A percentile compares a stretch with the other conserved stretches of the same genome.
These are phyloP conservation scores for Zelostemma sp. DNA, from an alignment of 1,140 invertebrate genomes.

Conservation along the genomic window DNA sequence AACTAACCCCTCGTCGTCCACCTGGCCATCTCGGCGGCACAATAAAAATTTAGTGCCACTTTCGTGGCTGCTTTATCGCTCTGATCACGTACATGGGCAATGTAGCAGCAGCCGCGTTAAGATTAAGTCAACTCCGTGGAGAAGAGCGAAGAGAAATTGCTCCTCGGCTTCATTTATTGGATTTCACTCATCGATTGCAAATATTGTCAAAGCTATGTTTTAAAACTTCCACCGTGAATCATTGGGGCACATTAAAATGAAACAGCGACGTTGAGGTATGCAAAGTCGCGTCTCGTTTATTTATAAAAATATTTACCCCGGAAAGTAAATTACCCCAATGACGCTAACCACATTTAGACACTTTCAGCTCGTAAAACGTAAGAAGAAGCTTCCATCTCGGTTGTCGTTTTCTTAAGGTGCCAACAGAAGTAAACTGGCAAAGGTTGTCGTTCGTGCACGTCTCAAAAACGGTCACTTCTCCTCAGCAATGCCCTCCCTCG, in stretches of 20 bases:
- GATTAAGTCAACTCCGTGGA: constrained; percentile 44
- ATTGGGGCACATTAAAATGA: too few species aligned
- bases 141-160: constrained; percentile 35
- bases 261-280: not conserved
- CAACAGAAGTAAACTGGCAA: constrained; percentile 10
- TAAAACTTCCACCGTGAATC: not conserved
- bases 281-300: not conserved
- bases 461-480: constrained; percentile 22
- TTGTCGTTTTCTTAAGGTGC: constrained; percentile 17
- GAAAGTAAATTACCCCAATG: not conserved
- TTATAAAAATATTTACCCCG: not conserved
- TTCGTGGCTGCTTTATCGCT: constrained; percentile 44
- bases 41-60: constrained; percentile 51
- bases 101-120: constrained; percentile 34
- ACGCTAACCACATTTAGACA: constrained; percentile 1
- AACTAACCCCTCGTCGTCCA: constrained; percentile 48
- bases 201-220: not conserved
- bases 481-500: constrained; percentile 20
- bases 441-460: constrained; percentile 9
- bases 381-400: constrained; percentile 19
- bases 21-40: constrained; percentile 43
- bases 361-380: not conserved
- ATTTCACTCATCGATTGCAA: not conserved
- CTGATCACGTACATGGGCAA: constrained; percentile 46
- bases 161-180: not conserved